A percentile compares a stretch with the other conserved stretches of the same genome.
These are phyloP conservation scores for Echeneis naucrates DNA, from an alignment of 2,797 vertebrate species.

Conservation along the genomic window DNA sequence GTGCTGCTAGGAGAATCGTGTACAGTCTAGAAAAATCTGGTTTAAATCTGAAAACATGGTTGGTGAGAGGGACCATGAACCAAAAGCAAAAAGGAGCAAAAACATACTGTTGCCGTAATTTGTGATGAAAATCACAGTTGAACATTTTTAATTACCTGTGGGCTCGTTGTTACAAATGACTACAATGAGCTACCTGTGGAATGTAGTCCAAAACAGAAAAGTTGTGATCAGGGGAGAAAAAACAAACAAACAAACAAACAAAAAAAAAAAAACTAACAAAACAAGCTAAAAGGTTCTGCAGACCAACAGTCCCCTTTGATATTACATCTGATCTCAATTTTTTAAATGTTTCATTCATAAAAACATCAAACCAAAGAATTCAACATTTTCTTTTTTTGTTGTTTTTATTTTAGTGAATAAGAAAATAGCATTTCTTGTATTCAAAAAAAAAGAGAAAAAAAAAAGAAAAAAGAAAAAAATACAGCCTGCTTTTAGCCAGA, in stretches of 20 bases:
- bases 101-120: not conserved
- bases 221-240: not conserved
- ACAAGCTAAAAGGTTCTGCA: not conserved
- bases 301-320: no score
- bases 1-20: not conserved
- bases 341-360: not conserved
- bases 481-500: conserved; percentile 65
- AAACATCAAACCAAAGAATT: conserved; percentile 18
- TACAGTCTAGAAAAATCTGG: not conserved
- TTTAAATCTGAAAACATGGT: not conserved
- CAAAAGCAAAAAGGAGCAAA: not conserved
- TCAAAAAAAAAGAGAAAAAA: conserved; percentile 76
- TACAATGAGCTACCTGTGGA: not conserved
- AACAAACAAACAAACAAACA: no score
- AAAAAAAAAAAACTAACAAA: not conserved
- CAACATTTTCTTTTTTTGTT: conserved; percentile 15
- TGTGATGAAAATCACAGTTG: no score
- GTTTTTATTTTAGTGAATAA: conserved; percentile 83
- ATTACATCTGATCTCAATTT: no score
- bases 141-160: not conserved
- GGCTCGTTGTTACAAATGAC: not conserved
- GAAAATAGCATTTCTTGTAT: conserved; percentile 86
- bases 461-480: conserved; percentile 45
- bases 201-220: not conserved
- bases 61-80: no score